Evolutionary conservation across 2,797 vertebrate species (phyloP), one percentile per base, ranked within the genome.

Genomic region (Trachops cirrhosus): DNA sequence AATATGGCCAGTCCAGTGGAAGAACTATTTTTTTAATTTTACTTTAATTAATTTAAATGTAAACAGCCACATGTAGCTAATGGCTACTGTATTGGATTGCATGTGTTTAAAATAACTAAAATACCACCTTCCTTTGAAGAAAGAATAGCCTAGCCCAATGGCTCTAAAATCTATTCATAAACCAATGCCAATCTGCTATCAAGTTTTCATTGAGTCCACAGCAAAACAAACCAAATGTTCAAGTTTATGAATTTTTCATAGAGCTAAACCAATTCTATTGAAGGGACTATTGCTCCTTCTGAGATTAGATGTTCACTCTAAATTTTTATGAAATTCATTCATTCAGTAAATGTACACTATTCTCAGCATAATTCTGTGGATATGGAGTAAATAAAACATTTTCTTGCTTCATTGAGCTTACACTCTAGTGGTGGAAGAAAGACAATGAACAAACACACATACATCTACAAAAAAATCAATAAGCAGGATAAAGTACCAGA

Each of bases 21-120:
- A 14, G 48, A 94, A 84, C 19, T 86, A 39, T 37, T 80, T 87
- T 87, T 94, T 95, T 73, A 18, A 94, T 48, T 82, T 57, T 57
- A 79, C 10, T 77, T 82, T 34, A 87, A 79, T 94, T 83, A 78
- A 80, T 88, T 93, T 89, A 86, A 84, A 92, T 83, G 26, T 91
- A 80, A 89, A 94, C 39, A 62, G 37, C 1, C 19, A 82, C 41
- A 52, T 16, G 48, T 79, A 57, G 50, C 79, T 91, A 89, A 29
- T 83, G 74, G 34, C 6, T 89, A 91, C 57, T 74, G 24, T 89
- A 74, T 6, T 50, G 29, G 57, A 83, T 54, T 88, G 62, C 46
- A 89, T 5, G 29, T 32, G 6, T 73, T 86, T 93, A 75, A 9
- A 68, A 93, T 75, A 95, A 91, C 32, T 68, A 95, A 87, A 94